A percentile compares a stretch with the other conserved stretches of the same genome.
These are phyloP conservation scores for Microchirus variegatus DNA, from an alignment of 2,797 vertebrate genomes.

Conservation along the genomic window DNA sequence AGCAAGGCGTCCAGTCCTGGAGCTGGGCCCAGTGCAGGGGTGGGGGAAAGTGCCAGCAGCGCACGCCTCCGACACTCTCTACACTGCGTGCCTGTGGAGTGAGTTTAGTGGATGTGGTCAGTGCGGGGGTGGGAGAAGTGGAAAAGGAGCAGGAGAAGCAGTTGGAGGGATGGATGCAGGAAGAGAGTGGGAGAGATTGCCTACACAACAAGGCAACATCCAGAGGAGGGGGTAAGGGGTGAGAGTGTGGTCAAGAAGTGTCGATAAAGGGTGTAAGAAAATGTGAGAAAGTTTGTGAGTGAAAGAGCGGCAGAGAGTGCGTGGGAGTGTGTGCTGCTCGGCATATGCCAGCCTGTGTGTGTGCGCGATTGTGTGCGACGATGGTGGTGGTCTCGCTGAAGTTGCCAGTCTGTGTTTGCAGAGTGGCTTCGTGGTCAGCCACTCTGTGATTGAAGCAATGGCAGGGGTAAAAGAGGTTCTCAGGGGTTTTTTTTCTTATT, in stretches of 20 bases:
- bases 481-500: slow-evolving; percentile 24
- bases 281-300: slow-evolving; percentile 58
- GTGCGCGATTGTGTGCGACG: slow-evolving; percentile 41
- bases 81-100: slow-evolving; percentile 80
- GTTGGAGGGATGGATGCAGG: slow-evolving; percentile 49
- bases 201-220: slow-evolving; percentile 43
- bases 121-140: slow-evolving; percentile 70
- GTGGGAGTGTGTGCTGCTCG: slow-evolving; percentile 51
- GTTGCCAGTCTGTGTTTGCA: slow-evolving; percentile 75
- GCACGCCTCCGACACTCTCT: slow-evolving; percentile 82
- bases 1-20: slow-evolving; percentile 72
- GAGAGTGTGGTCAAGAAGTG: slow-evolving; percentile 48
- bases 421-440: slow-evolving; percentile 75
- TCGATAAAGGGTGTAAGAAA: slow-evolving; percentile 48
- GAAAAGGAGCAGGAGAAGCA: slow-evolving; percentile 56
- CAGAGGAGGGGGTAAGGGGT: slow-evolving; percentile 52
- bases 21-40: slow-evolving; percentile 69
- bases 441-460: slow-evolving; percentile 62
- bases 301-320: slow-evolving; percentile 43
- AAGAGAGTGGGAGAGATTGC: slow-evolving; percentile 50
- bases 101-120: slow-evolving; percentile 84
- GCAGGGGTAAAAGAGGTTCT: slow-evolving; percentile 49
- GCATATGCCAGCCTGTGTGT: slow-evolving; percentile 44
- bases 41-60: slow-evolving; percentile 80
- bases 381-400: slow-evolving; percentile 62